Evolutionary conservation across 2,888 invertebrate species (phyloP).

Genomic region (Unio pictorum): DNA sequence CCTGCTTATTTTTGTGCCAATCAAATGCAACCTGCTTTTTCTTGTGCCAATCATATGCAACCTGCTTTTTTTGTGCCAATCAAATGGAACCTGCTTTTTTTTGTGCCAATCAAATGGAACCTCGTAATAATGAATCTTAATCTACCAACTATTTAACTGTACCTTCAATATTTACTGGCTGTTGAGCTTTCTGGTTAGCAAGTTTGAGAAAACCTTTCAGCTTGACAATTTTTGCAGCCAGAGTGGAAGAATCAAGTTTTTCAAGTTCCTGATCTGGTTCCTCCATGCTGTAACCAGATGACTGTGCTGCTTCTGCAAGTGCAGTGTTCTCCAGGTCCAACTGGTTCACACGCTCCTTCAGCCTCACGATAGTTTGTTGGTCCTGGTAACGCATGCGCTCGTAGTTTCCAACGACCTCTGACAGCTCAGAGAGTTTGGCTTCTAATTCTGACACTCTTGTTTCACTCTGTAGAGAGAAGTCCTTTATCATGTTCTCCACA

Average conservation of each 20-base stretch:
- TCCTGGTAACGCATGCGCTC: conserved; percentile 82
- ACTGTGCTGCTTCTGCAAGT: conserved; percentile 60
- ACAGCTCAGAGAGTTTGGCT: conserved; percentile 83
- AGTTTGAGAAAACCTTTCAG: conserved; percentile 77
- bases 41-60: neutral
- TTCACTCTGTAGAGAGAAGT: conserved; percentile 81
- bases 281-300: conserved; percentile 33
- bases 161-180: conserved; percentile 78
- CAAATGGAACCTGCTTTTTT: neutral
- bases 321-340: conserved; percentile 71
- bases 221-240: conserved; percentile 79
- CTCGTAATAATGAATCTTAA: neutral
- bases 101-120: neutral
- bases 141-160: conserved; percentile 13
- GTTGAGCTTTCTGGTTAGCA: conserved; percentile 75
- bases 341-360: conserved; percentile 71
- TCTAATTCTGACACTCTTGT: conserved; percentile 84
- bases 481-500: conserved; percentile 82
- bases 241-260: conserved; percentile 57
- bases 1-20: neutral
- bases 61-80: neutral
- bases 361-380: conserved; percentile 80
- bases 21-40: neutral
- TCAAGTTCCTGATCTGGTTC: conserved; percentile 31
- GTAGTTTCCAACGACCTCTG: conserved; percentile 84